A percentile compares a stretch with the other conserved stretches of the same genome.
Conservation (phyloP, 1,140 invertebrate genomes). For the Brachionus sp. region DNA sequence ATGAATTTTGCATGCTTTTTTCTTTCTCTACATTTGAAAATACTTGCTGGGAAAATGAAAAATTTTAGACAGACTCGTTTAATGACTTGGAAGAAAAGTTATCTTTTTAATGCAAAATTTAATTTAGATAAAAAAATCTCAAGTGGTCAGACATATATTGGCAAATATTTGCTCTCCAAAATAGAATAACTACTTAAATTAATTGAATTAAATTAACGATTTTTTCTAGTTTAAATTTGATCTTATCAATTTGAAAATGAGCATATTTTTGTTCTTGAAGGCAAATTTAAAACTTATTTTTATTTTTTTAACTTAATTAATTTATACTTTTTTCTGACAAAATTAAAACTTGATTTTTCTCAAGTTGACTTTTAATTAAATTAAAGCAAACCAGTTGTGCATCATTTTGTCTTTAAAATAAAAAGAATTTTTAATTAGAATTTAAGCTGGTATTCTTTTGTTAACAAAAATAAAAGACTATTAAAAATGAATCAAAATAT, state of each 20-base stretch:
- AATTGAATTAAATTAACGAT: background rate
- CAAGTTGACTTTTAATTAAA: too few species aligned
- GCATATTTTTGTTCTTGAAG: background rate
- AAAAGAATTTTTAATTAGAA: too few species aligned
- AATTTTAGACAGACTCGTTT: background rate
- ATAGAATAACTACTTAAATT: background rate
- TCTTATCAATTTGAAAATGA: background rate
- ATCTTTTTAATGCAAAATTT: background rate
- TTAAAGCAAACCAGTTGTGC: too few species aligned
- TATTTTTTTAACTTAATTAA: too few species aligned
- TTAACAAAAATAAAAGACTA: too few species aligned
- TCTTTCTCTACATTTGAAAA: background rate
- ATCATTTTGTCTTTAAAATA: too few species aligned
- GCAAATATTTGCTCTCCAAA: background rate
- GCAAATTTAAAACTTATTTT: too few species aligned
- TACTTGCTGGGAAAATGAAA: background rate
- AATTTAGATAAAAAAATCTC: background rate
- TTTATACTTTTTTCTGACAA: too few species aligned
- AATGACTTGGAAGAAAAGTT: background rate
- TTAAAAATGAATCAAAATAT: too few species aligned
- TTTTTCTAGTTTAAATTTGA: background rate
- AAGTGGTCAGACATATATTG: too few species aligned
- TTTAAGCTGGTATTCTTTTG: too few species aligned
- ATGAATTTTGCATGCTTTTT: constrained; percentile 4
- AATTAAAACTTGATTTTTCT: too few species aligned